Conservation (phyloP, 2,888 invertebrate genomes). For the Phania funesta region DNA sequence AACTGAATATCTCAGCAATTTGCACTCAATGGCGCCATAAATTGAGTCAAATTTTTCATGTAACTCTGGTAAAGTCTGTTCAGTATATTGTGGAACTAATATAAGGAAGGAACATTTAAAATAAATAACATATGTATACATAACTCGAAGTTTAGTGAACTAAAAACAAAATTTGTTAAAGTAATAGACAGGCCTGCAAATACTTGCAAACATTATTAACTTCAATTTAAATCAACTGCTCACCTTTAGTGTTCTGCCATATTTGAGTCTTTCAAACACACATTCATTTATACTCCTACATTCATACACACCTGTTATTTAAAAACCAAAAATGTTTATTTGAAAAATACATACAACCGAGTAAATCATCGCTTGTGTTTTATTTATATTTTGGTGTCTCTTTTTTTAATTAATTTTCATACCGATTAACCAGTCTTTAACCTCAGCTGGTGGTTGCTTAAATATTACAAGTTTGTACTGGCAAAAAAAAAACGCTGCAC, state of each 20-base stretch:
- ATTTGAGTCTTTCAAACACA: not conserved
- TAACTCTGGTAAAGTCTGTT: too few species aligned
- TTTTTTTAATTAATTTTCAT: conserved; percentile 52
- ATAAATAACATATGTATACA: too few species aligned
- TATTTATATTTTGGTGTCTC: not conserved
- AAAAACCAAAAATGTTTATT: not conserved
- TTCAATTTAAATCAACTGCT: not conserved
- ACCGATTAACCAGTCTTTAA: conserved; percentile 51
- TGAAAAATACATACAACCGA: too few species aligned
- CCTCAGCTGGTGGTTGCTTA: conserved; percentile 38
- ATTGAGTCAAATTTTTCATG: too few species aligned
- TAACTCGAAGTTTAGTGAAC: too few species aligned
- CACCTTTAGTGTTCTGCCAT: not conserved
- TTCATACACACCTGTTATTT: too few species aligned
- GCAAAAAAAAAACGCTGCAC: not conserved
- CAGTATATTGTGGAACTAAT: too few species aligned
- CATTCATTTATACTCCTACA: too few species aligned
- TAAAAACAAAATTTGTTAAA: too few species aligned
- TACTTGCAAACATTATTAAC: not conserved
- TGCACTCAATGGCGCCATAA: too few species aligned
- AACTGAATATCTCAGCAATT: too few species aligned
- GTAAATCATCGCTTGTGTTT: not conserved
- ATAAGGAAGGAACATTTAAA: too few species aligned
- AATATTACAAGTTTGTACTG: conserved; percentile 29
- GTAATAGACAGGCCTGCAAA: not conserved